phyloP scores from a whole-genome alignment of 2,113 vertebrate species.

The Xiphophorus maculatus region DNA sequence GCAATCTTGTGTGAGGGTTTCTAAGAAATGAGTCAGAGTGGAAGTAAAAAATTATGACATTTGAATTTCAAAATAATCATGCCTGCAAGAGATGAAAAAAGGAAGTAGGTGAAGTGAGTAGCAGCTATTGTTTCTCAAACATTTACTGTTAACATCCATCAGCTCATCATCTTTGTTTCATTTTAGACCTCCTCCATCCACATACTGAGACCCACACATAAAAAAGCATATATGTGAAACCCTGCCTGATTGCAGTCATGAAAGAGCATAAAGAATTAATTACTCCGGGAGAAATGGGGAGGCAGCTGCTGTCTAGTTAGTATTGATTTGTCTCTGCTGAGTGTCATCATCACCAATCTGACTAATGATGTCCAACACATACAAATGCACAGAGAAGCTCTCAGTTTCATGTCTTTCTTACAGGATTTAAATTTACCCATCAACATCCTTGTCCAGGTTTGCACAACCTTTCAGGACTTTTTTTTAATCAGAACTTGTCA shows the following conservation, averaged over 20 bases:
- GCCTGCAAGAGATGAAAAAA: slow-evolving; percentile 9
- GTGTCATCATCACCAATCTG: slow-evolving; percentile 63
- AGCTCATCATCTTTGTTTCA: slow-evolving; percentile 4
- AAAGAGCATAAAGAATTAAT: slow-evolving; percentile 45
- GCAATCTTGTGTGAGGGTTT: slow-evolving; percentile 23
- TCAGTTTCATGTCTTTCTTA: background rate
- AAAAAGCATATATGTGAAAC: slow-evolving; percentile 17
- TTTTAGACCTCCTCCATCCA: slow-evolving; percentile 5
- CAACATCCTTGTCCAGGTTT: slow-evolving; percentile 6
- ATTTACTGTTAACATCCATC: slow-evolving; percentile 24
- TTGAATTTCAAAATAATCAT: background rate
- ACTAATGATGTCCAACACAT: slow-evolving; percentile 55
- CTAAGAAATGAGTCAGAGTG: slow-evolving; percentile 8
- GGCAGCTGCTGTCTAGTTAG: slow-evolving; percentile 49
- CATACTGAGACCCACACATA: background rate
- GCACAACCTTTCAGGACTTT: background rate
- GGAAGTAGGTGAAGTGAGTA: background rate
- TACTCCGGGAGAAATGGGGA: slow-evolving; percentile 40
- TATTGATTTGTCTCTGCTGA: slow-evolving; percentile 66
- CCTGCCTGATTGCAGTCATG: slow-evolving; percentile 28
- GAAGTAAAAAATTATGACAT: background rate
- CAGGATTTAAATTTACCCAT: slow-evolving; percentile 11
- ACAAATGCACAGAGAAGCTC: slow-evolving; percentile 19
- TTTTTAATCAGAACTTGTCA: background rate
- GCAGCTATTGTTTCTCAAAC: background rate